Conservation (phyloP, 2,888 invertebrate species). For the Odontothrips loti region DNA sequence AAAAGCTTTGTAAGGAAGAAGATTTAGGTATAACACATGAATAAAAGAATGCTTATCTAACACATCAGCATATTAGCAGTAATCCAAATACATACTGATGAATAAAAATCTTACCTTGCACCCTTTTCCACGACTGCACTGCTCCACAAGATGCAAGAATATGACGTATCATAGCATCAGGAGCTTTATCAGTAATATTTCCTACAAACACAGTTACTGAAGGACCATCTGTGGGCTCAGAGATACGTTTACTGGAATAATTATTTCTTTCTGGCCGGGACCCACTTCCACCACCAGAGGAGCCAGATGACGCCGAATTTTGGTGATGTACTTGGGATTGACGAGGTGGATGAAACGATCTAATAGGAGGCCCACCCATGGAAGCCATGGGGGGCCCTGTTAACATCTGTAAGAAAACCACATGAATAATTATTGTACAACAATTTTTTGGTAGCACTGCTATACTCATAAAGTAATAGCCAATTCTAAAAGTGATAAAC, state of each 20-base stretch:
- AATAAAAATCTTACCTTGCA: constrained; percentile 55
- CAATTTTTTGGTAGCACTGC: not conserved
- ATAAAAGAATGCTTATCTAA: not conserved
- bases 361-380: constrained; percentile 40
- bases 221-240: constrained; percentile 58
- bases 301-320: constrained; percentile 36
- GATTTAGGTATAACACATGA: not conserved
- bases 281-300: not conserved
- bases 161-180: constrained; percentile 90
- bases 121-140: constrained; percentile 94
- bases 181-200: constrained; percentile 91
- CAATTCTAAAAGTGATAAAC: not conserved
- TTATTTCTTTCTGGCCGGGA: not conserved
- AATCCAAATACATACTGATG: not conserved
- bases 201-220: constrained; percentile 97
- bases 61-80: not conserved
- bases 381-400: constrained; percentile 50
- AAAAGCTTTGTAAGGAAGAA: constrained; percentile 59
- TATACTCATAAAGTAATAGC: not conserved
- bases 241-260: constrained; percentile 29
- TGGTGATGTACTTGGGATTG: constrained; percentile 46
- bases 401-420: constrained; percentile 51
- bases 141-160: constrained; percentile 90
- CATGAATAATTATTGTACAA: constrained; percentile 29
- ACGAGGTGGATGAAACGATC: constrained; percentile 29